A percentile compares a stretch with the other conserved stretches of the same genome.
phyloP scores from a whole-genome alignment of 2,888 invertebrate genomes.

The Synergus umbraculus region DNA sequence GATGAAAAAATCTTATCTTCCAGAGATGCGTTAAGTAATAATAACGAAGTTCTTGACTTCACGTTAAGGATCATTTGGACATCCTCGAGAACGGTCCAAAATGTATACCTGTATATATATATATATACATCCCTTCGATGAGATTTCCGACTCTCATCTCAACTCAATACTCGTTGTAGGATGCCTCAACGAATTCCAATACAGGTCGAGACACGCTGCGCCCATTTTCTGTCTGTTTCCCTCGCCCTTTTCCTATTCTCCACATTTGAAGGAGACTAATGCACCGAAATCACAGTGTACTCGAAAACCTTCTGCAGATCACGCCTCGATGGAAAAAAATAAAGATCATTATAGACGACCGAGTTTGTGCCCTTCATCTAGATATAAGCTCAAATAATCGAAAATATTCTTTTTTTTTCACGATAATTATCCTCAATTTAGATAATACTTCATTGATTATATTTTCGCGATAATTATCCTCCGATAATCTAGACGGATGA shows the following conservation, averaged over 20 bases:
- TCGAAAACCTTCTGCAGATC: slow-evolving; percentile 13
- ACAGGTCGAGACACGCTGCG: slow-evolving; percentile 17
- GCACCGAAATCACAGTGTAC: slow-evolving; percentile 10
- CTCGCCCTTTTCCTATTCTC: slow-evolving; percentile 5
- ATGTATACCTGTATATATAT: slow-evolving; percentile 7
- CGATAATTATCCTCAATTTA: too few species aligned
- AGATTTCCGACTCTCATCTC: slow-evolving; percentile 43
- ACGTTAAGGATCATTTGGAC: slow-evolving; percentile 22
- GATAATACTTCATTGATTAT: too few species aligned
- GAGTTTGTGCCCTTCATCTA: neutral
- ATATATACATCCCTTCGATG: neutral
- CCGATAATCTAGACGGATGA: too few species aligned
- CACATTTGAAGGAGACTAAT: slow-evolving; percentile 18
- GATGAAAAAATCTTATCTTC: neutral
- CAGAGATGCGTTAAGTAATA: slow-evolving; percentile 42
- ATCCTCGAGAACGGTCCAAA: slow-evolving; percentile 3
- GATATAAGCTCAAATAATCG: neutral
- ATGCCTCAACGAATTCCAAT: slow-evolving; percentile 43
- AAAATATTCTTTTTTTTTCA: too few species aligned
- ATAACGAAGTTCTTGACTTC: slow-evolving; percentile 50
- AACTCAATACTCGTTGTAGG: slow-evolving; percentile 45
- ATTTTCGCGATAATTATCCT: too few species aligned
- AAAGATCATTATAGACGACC: neutral
- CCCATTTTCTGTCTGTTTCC: neutral
- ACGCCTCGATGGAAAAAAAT: slow-evolving; percentile 13